Percentiles rank a stretch among this genome's conserved stretches.
Evolutionary conservation across 1,140 invertebrate genomes (phyloP).

Genomic region (Diachasma alloeum): DNA sequence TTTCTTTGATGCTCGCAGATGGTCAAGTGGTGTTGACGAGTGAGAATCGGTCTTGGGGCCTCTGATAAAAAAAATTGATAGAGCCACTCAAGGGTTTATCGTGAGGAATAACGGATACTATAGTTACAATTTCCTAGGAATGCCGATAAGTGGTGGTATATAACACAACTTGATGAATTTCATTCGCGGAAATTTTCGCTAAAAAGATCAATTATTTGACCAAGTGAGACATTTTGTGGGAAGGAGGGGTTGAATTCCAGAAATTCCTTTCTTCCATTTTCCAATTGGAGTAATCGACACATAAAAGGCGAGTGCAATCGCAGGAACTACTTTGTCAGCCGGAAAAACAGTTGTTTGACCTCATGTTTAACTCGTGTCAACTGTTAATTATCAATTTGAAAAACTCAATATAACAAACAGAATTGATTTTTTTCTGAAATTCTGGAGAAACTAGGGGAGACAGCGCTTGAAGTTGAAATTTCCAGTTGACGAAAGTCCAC

Average conservation of each 20-base stretch:
- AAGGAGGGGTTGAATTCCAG: not conserved
- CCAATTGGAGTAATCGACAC: not conserved
- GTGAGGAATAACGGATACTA: not conserved
- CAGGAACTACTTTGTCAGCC: not conserved
- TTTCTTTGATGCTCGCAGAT: slow-evolving; percentile 1
- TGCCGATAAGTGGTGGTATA: not conserved
- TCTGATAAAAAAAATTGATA: slow-evolving; percentile 1
- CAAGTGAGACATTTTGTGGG: not conserved
- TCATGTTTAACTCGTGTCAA: too few relatives aligned
- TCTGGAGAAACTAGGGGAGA: too few relatives aligned
- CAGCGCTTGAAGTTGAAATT: too few relatives aligned
- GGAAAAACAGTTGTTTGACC: too few relatives aligned
- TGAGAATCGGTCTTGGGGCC: not conserved
- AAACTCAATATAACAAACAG: too few relatives aligned
- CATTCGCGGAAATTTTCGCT: not conserved
- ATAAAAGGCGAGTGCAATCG: not conserved
- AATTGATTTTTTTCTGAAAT: too few relatives aligned
- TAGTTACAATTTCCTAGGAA: slow-evolving; percentile 7
- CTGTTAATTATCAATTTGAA: too few relatives aligned
- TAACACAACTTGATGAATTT: not conserved
- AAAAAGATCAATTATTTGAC: not conserved
- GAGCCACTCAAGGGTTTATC: not conserved
- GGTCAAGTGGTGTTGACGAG: not conserved
- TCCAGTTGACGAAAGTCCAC: too few relatives aligned
- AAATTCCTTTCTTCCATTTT: not conserved